Base-by-base conservation (phyloP, 2,113 vertebrate genomes). In the Epinephelus cyanopodus region DNA sequence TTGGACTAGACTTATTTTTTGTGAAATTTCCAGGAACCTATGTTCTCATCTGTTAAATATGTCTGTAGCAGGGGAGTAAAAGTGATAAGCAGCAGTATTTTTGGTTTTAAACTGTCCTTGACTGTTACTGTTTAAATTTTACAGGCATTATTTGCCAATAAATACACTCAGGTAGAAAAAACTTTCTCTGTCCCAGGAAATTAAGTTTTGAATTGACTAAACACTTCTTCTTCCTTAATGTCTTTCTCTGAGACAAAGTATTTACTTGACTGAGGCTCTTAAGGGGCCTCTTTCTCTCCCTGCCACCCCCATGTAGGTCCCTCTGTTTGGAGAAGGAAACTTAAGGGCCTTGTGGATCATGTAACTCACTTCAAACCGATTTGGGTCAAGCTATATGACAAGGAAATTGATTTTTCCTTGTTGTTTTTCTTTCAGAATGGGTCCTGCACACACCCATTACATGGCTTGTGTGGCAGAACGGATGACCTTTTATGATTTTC, bases 311-410 rank as follows among this genome's bases (percentile, higher is more conserved):
- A n/a, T 71, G 65, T 62, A 79, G 81, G 78, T 82, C 79, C 65
- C 42, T 60, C 39, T 89, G 91, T 93, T 92, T 92, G 66, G 47
- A 87, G 69, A 87, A 87, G 92, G 92, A 92, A 95, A 80, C 66
- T 7, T 58, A 4, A 57, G 65, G 84, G 73, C 68, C 80, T 78
- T 63, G 69, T 61, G 89, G 92, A 93, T 92, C 90, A 77, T 83
- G 92, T 92, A 87, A 92, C 89, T 83, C 86, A 80, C 79, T 91
- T 92, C 50, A 83, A 79, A 79, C 85, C 21, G 75, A 89, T 91
- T 85, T 84, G 78, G 82, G 84, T 90, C 71, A 72, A 85, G 50
- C 75, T 68, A 45, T 78, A 52, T 88, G 89, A 93, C 73, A 65
- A 48, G 85, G 84, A 92, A 91, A 93, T 91, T 45, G 66, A 91